These are phyloP conservation scores for Leptonema lineaticorne DNA, from an alignment of 1,140 invertebrate genomes.

Conservation along the genomic window DNA sequence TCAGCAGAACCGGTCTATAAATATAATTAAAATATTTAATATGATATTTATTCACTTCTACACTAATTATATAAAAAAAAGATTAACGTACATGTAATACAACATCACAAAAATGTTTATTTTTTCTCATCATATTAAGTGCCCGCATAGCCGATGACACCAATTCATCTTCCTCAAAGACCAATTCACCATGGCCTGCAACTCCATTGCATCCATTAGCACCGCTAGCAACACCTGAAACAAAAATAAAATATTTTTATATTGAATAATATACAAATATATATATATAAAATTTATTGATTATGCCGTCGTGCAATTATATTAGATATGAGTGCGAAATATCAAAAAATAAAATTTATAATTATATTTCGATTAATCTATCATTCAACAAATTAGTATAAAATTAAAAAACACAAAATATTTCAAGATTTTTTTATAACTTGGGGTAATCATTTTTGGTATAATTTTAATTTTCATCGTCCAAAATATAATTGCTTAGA, in stretches of 20 bases:
- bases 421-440: no score
- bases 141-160: slow-evolving; percentile 61
- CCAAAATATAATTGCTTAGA: no score
- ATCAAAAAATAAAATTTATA: no score
- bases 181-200: slow-evolving; percentile 9
- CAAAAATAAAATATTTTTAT: background rate
- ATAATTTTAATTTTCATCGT: no score
- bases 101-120: slow-evolving; percentile 77
- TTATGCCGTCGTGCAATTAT: background rate
- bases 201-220: slow-evolving; percentile 19
- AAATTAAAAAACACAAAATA: no score
- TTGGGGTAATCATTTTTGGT: no score
- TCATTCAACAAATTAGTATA: no score
- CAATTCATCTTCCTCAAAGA: slow-evolving; percentile 48
- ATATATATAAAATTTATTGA: background rate
- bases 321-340: no score
- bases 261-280: background rate
- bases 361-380: no score
- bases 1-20: slow-evolving; percentile 67
- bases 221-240: slow-evolving; percentile 20
- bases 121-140: slow-evolving; percentile 74
- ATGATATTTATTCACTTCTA: slow-evolving; percentile 12
- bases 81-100: slow-evolving; percentile 64
- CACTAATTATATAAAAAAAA: background rate
- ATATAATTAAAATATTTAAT: slow-evolving; percentile 18